Evolutionary conservation across 2,888 invertebrate genomes (phyloP).

Genomic region (Harmothoe impar): DNA sequence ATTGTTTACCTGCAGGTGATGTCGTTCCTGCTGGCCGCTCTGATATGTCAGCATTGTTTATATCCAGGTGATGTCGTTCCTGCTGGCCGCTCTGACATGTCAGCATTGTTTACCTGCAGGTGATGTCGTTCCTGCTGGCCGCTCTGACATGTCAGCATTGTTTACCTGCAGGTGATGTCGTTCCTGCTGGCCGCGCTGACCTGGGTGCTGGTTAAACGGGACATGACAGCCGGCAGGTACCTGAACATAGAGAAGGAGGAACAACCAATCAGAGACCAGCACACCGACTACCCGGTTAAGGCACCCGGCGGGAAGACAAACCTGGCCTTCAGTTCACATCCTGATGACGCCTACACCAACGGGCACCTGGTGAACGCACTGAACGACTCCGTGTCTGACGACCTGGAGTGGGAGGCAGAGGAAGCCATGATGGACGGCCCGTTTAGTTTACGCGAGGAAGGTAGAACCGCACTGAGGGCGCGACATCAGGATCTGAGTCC

Average conservation of each 20-base stretch:
- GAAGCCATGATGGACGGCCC: neutral
- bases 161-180: slow-evolving; percentile 60
- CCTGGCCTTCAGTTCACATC: neutral
- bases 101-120: too few relatives aligned
- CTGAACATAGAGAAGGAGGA: neutral
- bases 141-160: too few relatives aligned
- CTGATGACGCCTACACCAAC: neutral
- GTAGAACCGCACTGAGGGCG: neutral
- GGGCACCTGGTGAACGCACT: neutral
- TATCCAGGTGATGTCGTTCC: too few relatives aligned
- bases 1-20: too few relatives aligned
- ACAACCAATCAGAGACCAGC: neutral
- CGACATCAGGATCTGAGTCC: neutral
- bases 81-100: too few relatives aligned
- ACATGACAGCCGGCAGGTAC: neutral
- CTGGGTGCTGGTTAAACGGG: slow-evolving; percentile 47
- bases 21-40: too few relatives aligned
- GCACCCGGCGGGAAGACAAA: neutral
- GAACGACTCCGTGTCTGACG: neutral
- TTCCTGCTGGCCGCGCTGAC: slow-evolving; percentile 38
- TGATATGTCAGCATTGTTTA: too few relatives aligned
- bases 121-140: too few relatives aligned
- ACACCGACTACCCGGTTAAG: too few relatives aligned
- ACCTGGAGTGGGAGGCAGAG: neutral
- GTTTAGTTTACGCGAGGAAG: neutral